phyloP scores from a whole-genome alignment of 2,888 invertebrate species.

The Coremacera marginata region DNA sequence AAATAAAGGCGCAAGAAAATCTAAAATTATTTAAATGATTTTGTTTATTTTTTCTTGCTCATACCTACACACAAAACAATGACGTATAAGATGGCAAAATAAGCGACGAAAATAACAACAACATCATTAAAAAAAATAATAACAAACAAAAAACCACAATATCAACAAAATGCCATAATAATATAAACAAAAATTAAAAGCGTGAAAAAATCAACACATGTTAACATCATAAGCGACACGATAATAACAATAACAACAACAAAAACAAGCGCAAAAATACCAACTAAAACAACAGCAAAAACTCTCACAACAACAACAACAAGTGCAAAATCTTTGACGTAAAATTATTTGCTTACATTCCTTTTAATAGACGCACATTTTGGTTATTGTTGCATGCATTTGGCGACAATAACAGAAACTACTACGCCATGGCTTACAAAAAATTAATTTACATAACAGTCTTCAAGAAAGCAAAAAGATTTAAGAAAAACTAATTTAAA shows the following conservation, averaged over 20 bases:
- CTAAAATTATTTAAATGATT: neutral
- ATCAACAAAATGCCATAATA: slow-evolving; percentile 15
- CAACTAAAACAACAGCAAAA: slow-evolving; percentile 36
- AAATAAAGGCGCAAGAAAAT: slow-evolving; percentile 15
- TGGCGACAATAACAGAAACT: too few relatives aligned
- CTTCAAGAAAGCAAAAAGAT: too few relatives aligned
- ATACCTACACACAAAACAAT: slow-evolving; percentile 7
- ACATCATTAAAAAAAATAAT: slow-evolving; percentile 18
- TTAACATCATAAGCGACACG: slow-evolving; percentile 28
- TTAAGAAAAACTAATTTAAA: too few relatives aligned
- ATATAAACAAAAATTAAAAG: slow-evolving; percentile 19
- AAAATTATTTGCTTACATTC: slow-evolving; percentile 56
- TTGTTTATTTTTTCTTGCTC: slow-evolving; percentile 29
- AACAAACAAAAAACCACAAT: neutral
- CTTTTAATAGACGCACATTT: neutral
- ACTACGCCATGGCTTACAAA: too few relatives aligned
- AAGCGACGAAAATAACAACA: slow-evolving; percentile 12
- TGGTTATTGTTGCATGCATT: too few relatives aligned
- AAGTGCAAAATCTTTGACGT: slow-evolving; percentile 51
- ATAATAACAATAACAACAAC: slow-evolving; percentile 26
- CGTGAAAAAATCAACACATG: neutral
- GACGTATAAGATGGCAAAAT: slow-evolving; percentile 22
- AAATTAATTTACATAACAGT: too few relatives aligned
- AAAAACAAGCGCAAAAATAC: slow-evolving; percentile 19
- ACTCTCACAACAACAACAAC: slow-evolving; percentile 30